These are phyloP conservation scores for Variabilichromis moorii DNA, from an alignment of 2,113 vertebrate genomes.

Conservation along the genomic window DNA sequence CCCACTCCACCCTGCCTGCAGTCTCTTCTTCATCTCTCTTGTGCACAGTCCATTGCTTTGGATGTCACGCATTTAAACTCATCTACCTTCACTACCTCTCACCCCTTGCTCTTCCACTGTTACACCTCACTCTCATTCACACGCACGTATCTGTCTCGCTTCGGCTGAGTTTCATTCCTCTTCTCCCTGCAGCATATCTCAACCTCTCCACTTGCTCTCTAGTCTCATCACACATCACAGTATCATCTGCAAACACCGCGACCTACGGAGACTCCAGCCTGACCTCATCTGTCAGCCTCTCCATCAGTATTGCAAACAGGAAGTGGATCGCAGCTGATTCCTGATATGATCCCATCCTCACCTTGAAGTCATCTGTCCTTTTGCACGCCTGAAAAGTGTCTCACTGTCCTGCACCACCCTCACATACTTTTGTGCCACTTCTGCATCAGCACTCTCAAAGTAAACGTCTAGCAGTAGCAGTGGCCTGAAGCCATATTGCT, in stretches of 20 bases:
- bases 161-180: neutral
- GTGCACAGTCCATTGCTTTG: neutral
- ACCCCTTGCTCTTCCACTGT: neutral
- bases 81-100: neutral
- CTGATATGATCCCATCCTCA: neutral
- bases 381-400: accelerated
- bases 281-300: neutral
- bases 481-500: neutral
- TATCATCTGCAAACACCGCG: neutral
- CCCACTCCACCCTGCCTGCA: neutral
- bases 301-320: neutral
- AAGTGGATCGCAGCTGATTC: neutral
- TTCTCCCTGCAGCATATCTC: neutral
- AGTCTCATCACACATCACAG: neutral
- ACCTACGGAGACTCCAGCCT: neutral
- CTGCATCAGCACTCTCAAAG: neutral
- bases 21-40: neutral
- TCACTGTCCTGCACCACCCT: neutral
- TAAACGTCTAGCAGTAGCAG: neutral
- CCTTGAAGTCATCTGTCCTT: neutral
- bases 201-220: neutral
- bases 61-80: neutral
- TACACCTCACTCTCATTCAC: neutral
- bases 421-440: neutral
- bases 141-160: neutral